phyloP scores from a whole-genome alignment of 2,113 vertebrate genomes.

The Corythornis madagascariensis region DNA sequence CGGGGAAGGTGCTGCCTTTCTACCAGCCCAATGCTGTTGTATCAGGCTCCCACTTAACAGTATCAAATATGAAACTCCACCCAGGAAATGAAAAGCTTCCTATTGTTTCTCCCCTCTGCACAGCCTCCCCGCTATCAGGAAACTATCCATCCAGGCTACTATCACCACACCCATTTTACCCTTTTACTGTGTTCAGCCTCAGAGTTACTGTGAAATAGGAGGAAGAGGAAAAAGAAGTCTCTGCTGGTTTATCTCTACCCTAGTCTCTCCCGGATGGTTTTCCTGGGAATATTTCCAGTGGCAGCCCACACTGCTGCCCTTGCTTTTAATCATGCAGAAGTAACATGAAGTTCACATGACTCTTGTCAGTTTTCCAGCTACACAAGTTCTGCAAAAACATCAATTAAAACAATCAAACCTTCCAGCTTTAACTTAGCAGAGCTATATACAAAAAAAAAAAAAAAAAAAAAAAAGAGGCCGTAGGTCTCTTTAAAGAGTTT shows the following conservation, averaged over 20 bases:
- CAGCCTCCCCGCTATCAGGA: not conserved
- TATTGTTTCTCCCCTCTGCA: not conserved
- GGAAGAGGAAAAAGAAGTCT: not conserved
- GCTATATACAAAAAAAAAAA: too few relatives aligned
- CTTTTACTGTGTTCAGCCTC: not conserved
- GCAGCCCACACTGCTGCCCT: not conserved
- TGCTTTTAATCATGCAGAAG: slow-evolving; percentile 1
- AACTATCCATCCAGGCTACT: not conserved
- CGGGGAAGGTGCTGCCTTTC: not conserved
- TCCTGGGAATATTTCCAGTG: not conserved
- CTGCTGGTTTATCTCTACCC: not conserved
- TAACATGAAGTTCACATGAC: not conserved
- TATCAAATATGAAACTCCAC: not conserved
- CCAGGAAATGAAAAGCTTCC: slow-evolving; percentile 27
- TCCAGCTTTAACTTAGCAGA: not conserved
- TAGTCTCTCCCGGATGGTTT: not conserved
- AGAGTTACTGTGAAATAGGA: not conserved
- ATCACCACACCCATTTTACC: not conserved
- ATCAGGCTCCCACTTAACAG: not conserved
- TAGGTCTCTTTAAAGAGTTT: not conserved
- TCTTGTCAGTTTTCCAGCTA: not conserved
- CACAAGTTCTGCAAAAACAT: not conserved
- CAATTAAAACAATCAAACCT: slow-evolving; percentile 17
- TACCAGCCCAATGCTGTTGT: accelerated
- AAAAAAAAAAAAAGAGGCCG: not conserved